Evolutionary conservation across 2,888 invertebrate genomes (phyloP), one percentile per base, ranked within the genome.

Genomic region (Tuberolachnus salignus): DNA sequence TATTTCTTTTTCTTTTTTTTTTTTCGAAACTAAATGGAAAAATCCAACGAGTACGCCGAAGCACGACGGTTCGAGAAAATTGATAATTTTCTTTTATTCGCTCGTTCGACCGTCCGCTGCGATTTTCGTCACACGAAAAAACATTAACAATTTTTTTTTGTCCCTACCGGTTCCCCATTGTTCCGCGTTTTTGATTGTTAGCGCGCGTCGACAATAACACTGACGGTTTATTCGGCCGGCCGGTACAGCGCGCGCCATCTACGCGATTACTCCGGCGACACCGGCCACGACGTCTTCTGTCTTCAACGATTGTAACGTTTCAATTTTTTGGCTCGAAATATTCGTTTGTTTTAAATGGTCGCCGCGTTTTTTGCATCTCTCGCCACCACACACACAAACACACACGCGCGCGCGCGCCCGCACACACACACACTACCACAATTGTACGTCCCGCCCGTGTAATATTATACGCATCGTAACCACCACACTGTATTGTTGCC

Each of bases 211-310:
- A 46, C 49, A 16, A 63, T 44, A 44, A 8, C 10, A 13, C 46
- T 3, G 19, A 19, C 42, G 19, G 6, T 55, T 55, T 49, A 26
- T 42, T 63, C 8, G n/a, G n/a, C 42, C 53, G 42, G 42, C 23
- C 42, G 6, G 23, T 64, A 73, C 14, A 8, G 9, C n/a, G 42
- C 42, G 42, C 73, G 73, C 73, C 53, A 73, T 73, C 73, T 73
- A 53, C 13, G 13, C 63, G 73, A n/a, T 2, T 14, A 46, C 19
- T n/a, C 3, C 9, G 13, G 34, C 21, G 21, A 34, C 16, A 21
- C 16, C 16, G 44, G 61, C 49, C 46, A 57, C 44, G 44, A 57
- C 49, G 49, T 51, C 23, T 21, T 16, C 49, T 8, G 46, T 66
- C 46, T n/a, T 23, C 26, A 59, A 72, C 72, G 14, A 21, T 69